These are phyloP conservation scores for Xestia ashworthii DNA, from an alignment of 2,888 invertebrate species.

Conservation along the genomic window DNA sequence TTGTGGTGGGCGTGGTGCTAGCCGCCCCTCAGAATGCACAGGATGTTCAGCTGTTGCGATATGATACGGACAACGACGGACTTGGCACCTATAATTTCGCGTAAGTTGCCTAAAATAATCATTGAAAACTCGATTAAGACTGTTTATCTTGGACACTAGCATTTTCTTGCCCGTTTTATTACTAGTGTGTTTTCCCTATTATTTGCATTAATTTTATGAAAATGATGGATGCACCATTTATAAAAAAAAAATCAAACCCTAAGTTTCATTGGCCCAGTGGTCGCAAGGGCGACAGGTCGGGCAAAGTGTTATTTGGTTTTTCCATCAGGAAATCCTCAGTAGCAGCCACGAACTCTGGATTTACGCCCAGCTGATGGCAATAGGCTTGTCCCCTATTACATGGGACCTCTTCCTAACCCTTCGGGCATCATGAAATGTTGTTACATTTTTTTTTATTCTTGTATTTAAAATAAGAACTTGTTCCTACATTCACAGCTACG, in stretches of 20 bases:
- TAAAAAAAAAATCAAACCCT: not conserved
- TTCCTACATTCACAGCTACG: constrained; percentile 75
- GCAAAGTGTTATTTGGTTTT: no score
- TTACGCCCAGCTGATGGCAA: no score
- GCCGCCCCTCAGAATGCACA: constrained; percentile 77
- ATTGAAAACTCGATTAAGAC: not conserved
- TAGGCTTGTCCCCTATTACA: no score
- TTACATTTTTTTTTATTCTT: no score
- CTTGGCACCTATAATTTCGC: constrained; percentile 80
- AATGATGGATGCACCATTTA: not conserved
- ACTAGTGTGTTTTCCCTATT: not conserved
- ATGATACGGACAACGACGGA: constrained; percentile 81
- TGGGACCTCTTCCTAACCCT: no score
- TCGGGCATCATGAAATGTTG: no score
- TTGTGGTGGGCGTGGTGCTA: constrained; percentile 53
- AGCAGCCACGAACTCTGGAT: no score
- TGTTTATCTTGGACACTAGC: not conserved
- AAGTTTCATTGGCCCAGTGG: no score
- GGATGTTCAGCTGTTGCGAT: constrained; percentile 78
- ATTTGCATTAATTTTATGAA: not conserved
- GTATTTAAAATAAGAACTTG: not conserved
- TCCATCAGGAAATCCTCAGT: no score
- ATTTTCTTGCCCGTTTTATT: not conserved
- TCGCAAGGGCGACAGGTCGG: no score
- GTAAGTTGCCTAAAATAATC: constrained; percentile 70